Evolutionary conservation across 2,113 vertebrate species (phyloP), one percentile per base, ranked within the genome.

Genomic region (Colistium nudipinnis): DNA sequence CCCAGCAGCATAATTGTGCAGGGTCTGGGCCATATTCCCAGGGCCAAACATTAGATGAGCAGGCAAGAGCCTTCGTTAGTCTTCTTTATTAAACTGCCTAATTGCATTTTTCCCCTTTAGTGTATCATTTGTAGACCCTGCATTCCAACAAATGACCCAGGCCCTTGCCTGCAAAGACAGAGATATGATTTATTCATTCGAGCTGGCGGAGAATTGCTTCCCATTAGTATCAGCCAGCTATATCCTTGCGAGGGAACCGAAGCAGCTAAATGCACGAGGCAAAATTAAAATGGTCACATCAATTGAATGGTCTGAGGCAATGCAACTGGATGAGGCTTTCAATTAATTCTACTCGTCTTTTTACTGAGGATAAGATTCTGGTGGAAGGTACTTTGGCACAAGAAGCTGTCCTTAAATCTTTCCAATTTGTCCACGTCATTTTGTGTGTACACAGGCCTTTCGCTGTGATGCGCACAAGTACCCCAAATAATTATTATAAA

Each of bases 41-140:
- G 64, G 67, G 74, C 81, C 61, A 54, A 62, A 47, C 47, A 41
- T 60, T 44, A 70, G 66, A 77, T 7, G 64, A 78, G 62, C 62
- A 56, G 62, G 51, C 54, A 47, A 62, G 69, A 59, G 71, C 62
- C 60, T 88, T 80, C 36, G 67, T 81, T 87, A 80, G 74, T 81
- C 69, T 83, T 87, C 60, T 82, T 91, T 86, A 91, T 91, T 91
- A 89, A 92, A 90, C 77, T 60, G 62, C 71, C 74, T 87, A 92
- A 90, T 91, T 93, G 84, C 79, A 85, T 89, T 92, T 87, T 20
- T 51, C 45, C 60, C 63, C 64, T 84, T 91, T 84, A 81, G 78
- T 83, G 88, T 85, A 85, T 89, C 83, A 80, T 91, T 90, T 87
- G 83, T 81, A 84, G 70, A 66, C 72, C 75, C 57, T 77, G 73